phyloP scores from a whole-genome alignment of 2,888 invertebrate genomes.

The Xestobium rufovillosum region DNA sequence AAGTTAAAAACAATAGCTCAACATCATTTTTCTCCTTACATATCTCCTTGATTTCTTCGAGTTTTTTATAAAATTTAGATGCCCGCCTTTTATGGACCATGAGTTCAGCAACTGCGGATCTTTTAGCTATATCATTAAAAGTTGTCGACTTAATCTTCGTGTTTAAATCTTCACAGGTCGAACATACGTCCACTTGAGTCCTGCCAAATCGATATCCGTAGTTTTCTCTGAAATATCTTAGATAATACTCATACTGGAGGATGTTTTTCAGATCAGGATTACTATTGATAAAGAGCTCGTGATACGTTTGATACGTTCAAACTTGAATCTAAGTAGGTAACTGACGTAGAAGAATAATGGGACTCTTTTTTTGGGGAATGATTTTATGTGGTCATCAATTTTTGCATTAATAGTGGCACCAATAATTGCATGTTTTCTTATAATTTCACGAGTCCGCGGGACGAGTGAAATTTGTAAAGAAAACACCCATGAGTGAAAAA shows the following conservation, averaged over 20 bases:
- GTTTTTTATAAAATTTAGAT: conserved; percentile 21
- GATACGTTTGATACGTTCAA: conserved; percentile 16
- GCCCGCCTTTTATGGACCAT: conserved; percentile 18
- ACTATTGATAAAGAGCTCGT: conserved; percentile 14
- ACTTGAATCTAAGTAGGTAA: conserved; percentile 15
- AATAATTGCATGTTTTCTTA: too few relatives aligned
- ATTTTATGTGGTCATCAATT: conserved; percentile 16
- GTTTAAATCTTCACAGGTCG: conserved; percentile 17
- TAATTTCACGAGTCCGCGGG: too few relatives aligned
- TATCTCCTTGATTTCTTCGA: conserved; percentile 15
- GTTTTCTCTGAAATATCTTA: conserved; percentile 20
- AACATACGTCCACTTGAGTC: conserved; percentile 19
- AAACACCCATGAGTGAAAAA: too few relatives aligned
- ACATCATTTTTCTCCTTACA: too few relatives aligned
- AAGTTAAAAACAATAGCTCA: too few relatives aligned
- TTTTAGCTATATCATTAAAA: conserved; percentile 22
- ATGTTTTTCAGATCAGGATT: too few relatives aligned
- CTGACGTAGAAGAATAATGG: conserved; percentile 10
- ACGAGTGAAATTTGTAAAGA: too few relatives aligned
- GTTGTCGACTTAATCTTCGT: conserved; percentile 17
- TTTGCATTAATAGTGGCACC: conserved; percentile 13
- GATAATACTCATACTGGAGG: conserved; percentile 19
- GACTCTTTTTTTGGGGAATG: conserved; percentile 15
- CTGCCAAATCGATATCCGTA: conserved; percentile 18
- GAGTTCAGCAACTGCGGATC: conserved; percentile 14